Evolutionary conservation across 2,888 invertebrate genomes (phyloP), one percentile per base, ranked within the genome.

Genomic region (Heliconius sara): DNA sequence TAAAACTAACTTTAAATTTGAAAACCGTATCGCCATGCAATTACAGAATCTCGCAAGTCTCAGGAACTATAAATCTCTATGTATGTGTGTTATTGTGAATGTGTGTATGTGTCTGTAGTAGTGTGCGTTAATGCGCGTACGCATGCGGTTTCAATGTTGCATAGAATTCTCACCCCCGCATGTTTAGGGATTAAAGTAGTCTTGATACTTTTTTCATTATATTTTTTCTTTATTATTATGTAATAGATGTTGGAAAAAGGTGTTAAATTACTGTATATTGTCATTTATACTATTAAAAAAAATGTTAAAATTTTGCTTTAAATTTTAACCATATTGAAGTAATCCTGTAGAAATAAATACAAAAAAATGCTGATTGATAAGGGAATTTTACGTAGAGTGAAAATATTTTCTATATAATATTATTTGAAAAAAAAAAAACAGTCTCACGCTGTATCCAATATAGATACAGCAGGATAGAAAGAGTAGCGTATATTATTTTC

Each of bases 81-180:
- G 52, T 30, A 19, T 83, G 85, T 84, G 84, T 84, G 83, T 76
- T n/a, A 67, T 65, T 77, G 47, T 47, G 25, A 12, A 25, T 65
- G 16, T 27, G 72, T 70, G 74, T 65, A 63, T 76, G 34, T 68
- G 81, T 80, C 78, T 84, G 84, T 76, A 27, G 16, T 25, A 3
- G 77, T 81, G 85, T 85, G 84, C 67, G 87, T 84, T 81, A 82
- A 84, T 84, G 85, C 85, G 84, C 84, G 84, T 81, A 79, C 78
- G 83, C 86, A 84, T 84, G 85, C 84, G 83, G 85, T 85, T 87
- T 84, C 84, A 84, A 85, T 86, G 86, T 88, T 88, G 85, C 87
- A 86, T 84, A 85, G 87, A 84, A 81, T 86, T 88, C 89, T 88
- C 89, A 88, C 88, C 90, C 89, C 89, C 87, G 86, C 88, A 82